These are phyloP conservation scores for Saturnia pavonia DNA, from an alignment of 2,888 invertebrate genomes.

Conservation along the genomic window DNA sequence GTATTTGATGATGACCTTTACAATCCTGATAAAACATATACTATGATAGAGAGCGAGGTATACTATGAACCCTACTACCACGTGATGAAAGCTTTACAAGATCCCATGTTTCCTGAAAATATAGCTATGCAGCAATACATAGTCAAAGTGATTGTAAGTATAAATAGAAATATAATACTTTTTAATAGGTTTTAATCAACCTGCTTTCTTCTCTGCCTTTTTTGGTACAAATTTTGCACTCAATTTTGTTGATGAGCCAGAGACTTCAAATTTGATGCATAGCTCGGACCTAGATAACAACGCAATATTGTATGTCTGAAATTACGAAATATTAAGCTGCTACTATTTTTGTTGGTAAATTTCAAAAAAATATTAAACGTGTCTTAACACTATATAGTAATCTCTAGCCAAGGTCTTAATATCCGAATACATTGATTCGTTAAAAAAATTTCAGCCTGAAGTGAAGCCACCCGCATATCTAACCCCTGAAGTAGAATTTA, in stretches of 20 bases:
- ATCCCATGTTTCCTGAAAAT: slow-evolving; percentile 71
- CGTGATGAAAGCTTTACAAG: slow-evolving; percentile 85
- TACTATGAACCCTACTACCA: slow-evolving; percentile 92
- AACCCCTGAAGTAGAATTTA: slow-evolving; percentile 30
- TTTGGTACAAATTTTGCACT: too few relatives aligned
- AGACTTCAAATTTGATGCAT: too few relatives aligned
- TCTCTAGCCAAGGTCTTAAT: not conserved
- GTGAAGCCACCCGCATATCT: slow-evolving; percentile 50
- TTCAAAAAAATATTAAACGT: not conserved
- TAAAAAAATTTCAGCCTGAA: slow-evolving; percentile 40
- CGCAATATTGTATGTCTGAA: not conserved
- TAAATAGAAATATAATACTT: not conserved
- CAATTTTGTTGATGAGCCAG: too few relatives aligned
- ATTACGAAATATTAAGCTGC: not conserved
- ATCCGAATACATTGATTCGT: not conserved
- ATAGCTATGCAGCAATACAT: slow-evolving; percentile 88
- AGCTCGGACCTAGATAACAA: too few relatives aligned
- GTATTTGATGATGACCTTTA: slow-evolving; percentile 38
- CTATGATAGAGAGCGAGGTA: slow-evolving; percentile 89
- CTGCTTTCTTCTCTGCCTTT: too few relatives aligned
- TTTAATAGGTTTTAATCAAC: not conserved
- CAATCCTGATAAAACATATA: slow-evolving; percentile 45
- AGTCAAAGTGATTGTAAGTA: slow-evolving; percentile 78
- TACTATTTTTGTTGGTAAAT: not conserved
- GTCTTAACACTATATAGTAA: not conserved